Base-by-base conservation (phyloP, 37 sponge, comb jelly and placozoan genomes). In the Aphrocallistes beatrix region DNA sequence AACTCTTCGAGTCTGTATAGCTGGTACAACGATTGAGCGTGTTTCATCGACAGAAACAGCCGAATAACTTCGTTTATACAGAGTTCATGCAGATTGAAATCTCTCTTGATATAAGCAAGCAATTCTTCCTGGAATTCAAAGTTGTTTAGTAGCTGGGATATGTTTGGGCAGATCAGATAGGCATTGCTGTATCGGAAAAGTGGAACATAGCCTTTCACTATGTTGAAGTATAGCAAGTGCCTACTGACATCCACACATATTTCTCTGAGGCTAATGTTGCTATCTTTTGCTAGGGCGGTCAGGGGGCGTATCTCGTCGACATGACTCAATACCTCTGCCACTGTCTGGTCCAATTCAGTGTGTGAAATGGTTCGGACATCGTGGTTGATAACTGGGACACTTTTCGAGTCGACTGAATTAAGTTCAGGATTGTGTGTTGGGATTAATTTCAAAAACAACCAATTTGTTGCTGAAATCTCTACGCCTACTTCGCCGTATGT, bases 161-260 rank as follows among this genome's bases (percentile, higher is more conserved):
- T 60, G 3, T 28, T 60, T 28, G 75, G 75, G 17, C 28, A 60
- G n/a, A 60, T 60, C 8, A 60, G 34, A 60, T 60, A 60, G 28
- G 75, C 75, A 60, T 60, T 60, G 3, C 28, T 60, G 75, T 60
- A 60, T 60, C n/a, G 75, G 75, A 60, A 60, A 19, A 60, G 8
- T 25, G 75, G 75, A 8, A 60, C 75, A 28, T 32, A 60, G 17
- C 75, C 75, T 13, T 60, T 21, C 3, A 60, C 32, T 25, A 60
- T 60, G 34, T 60, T 60, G n/a, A 32, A 60, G n/a, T 60, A 60
- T 60, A 25, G 75, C 21, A 60, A 60, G n/a, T 60, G 75, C n/a
- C 75, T 60, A 28, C 17, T 60, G n/a, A 60, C 75, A 60, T 60
- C 75, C 10, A 13, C n/a, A 60, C 75, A 19, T 21, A 60, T 19